Base-by-base conservation (phyloP, 2,888 invertebrate species). In the Nowickia ferox region DNA sequence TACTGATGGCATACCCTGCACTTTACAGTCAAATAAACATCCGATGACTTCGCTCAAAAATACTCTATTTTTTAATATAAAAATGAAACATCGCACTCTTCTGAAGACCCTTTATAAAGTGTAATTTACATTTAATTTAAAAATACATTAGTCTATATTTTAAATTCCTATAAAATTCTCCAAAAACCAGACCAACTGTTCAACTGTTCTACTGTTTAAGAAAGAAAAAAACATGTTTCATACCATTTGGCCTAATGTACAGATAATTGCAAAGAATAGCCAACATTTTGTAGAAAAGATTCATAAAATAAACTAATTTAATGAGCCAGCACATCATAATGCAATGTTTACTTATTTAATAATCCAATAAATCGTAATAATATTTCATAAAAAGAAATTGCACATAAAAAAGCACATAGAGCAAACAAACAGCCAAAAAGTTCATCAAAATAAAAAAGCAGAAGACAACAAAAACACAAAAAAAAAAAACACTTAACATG, bases 341-440 rank as follows among this genome's bases (percentile, higher is more conserved):
- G 48, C 30, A 48, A 66, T 51, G 8, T 51, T 66, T 66, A 48
- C 48, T 66, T 66, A 66, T 51, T 53, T 75, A 63, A 53, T 75
- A 63, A 76, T 77, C 68, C 22, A 51, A 77, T 51, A 77, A 68
- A 44, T 61, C 22, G 15, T 61, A 61, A 68, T 66, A 40, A 9
- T 30, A 69, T 61, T 51, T 46, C 15, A 68, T 22, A 46, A 9
- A 17, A n/a, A 42, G n/a, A 38, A 46, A n/a, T 30, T 9, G 2
- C 44, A 17, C 40, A 53, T 48, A n/a, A 66, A 38, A 13, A 42
- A 30, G 30, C 17, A 13, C 13, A 42, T 13, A 46, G 8, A 44
- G 13, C 42, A n/a, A 42, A 13, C 19, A 61, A 15, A 30, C 6
- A 30, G 30, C 30, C 13, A 44, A 6, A 48, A 40, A 61, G 8